These are phyloP conservation scores for Artibeus lituratus DNA, from an alignment of 2,797 vertebrate species.

Conservation along the genomic window DNA sequence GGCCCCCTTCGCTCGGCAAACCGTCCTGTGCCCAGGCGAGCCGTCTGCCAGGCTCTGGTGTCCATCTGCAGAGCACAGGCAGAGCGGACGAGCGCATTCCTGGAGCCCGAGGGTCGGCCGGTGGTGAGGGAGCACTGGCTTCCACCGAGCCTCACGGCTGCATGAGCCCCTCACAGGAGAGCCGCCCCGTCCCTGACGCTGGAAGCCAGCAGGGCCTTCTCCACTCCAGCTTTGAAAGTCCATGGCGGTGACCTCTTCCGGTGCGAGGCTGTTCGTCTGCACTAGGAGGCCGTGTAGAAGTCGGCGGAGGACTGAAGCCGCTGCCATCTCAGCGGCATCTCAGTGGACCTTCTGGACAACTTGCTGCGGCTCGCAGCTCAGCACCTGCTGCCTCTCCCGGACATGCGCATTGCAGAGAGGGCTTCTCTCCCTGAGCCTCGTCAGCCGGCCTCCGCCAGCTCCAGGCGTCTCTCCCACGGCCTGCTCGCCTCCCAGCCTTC, in stretches of 20 bases:
- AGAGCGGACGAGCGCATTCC: background rate
- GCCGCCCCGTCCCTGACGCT: background rate
- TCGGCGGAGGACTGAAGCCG: too few relatives aligned
- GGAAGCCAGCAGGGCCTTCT: background rate
- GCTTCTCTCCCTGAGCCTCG: background rate
- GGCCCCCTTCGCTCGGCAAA: background rate
- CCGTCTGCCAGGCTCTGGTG: background rate
- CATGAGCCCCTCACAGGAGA: background rate
- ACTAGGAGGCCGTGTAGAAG: too few relatives aligned
- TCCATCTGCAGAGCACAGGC: background rate
- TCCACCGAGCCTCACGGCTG: background rate
- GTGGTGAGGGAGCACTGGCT: background rate
- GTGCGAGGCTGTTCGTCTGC: too few relatives aligned
- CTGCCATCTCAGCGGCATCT: too few relatives aligned
- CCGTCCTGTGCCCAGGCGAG: too few relatives aligned
- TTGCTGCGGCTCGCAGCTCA: background rate
- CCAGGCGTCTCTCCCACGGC: background rate
- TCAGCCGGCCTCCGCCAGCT: background rate
- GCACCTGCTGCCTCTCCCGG: background rate
- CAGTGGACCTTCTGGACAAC: too few relatives aligned
- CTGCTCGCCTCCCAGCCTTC: background rate
- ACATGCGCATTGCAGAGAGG: background rate
- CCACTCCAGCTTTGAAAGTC: too few relatives aligned
- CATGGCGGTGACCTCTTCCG: too few relatives aligned
- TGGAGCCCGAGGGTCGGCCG: background rate